Evolutionary conservation across 2,888 invertebrate genomes (phyloP), one percentile per base, ranked within the genome.

Genomic region (Epinotia nisella): DNA sequence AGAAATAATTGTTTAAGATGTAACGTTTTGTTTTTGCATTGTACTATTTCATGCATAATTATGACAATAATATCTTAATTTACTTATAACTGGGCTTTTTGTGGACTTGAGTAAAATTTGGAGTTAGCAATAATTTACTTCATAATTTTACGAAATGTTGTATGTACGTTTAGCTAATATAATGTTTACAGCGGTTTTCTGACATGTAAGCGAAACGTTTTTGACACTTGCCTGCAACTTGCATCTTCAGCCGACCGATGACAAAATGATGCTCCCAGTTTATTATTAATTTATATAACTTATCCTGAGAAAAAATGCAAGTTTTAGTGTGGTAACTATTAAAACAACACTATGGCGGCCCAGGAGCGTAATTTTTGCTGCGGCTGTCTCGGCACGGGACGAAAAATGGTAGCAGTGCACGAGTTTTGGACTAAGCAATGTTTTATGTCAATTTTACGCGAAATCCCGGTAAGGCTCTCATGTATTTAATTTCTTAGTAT

Each of bases 361-460:
- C 21, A 76, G 67, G 66, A 78, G 5, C 77, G 39, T 67, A 77
- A 56, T 75, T 65, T 84, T 13, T 91, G 91, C 59, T 82, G 83
- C 74, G 90, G 87, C 1, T 92, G 92, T 69, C 80, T 92, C 0
- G 82, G 83, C 74, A 74, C 76, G 0, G 87, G 80, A 3, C 83
- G 91, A 10, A 88, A 86, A 87, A 85, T 90, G 83, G 72, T 78
- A 17, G 60, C 75, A 13, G 64, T 91, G 4, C 76, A 83, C 0
- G 82, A 87, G 39, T 78, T 68, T 64, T 78, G 72, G 62, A 79
- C 81, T 59, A 84, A 82, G 65, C 82, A 86, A 70, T 85, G 83
- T 81, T 91, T 88, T 82, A 70, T 80, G 17, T 80, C 87, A 81
- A 87, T 92, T 62, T 78, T 90, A 9, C 81, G 76, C 58, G 90